Evolutionary conservation across 2,113 vertebrate species (phyloP).

Genomic region (Apus apus): DNA sequence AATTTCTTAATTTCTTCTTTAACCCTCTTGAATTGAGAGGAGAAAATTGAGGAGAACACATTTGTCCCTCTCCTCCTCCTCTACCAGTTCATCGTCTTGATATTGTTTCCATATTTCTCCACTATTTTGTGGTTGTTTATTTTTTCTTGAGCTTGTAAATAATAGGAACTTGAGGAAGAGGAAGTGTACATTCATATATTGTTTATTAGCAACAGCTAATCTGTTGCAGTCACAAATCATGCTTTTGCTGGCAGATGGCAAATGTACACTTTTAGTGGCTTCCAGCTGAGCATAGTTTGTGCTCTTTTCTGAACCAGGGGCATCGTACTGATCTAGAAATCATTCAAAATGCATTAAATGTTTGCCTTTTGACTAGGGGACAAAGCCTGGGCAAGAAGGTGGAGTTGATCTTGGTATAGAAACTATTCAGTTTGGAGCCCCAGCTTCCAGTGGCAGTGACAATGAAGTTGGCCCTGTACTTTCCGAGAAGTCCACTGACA

Average conservation of each 20-base stretch:
- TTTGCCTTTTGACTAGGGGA: constrained; percentile 76
- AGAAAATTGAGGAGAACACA: background rate
- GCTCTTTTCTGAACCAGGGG: background rate
- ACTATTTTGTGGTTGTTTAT: background rate
- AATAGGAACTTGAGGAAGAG: background rate
- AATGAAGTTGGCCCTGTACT: constrained; percentile 88
- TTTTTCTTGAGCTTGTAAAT: background rate
- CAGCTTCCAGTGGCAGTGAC: constrained; percentile 93
- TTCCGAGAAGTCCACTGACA: constrained; percentile 86
- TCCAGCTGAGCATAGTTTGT: background rate
- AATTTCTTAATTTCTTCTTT: background rate
- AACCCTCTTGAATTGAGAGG: background rate
- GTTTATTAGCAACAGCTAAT: background rate
- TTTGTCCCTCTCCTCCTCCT: background rate
- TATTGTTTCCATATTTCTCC: background rate
- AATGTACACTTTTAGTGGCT: background rate
- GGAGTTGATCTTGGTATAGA: constrained; percentile 90
- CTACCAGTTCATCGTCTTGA: background rate
- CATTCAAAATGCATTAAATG: background rate
- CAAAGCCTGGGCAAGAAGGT: constrained; percentile 83
- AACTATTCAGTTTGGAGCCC: constrained; percentile 95
- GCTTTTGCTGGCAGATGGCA: background rate
- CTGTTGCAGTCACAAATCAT: background rate
- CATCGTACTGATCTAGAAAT: background rate
- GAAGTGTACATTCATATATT: background rate